Conservation (phyloP, 2,113 vertebrate species). For the Perca fluviatilis region DNA sequence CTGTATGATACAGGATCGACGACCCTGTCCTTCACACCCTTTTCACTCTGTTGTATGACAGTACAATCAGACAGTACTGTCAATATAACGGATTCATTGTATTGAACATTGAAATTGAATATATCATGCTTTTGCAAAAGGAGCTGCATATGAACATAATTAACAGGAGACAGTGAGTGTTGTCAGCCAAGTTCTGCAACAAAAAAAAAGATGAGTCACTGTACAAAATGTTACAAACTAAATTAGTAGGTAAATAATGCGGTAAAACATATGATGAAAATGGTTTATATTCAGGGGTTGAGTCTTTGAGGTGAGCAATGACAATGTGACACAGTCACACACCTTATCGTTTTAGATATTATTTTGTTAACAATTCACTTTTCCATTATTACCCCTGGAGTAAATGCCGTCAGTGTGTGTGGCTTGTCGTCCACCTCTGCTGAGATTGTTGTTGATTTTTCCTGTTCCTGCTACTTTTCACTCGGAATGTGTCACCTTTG, state of each 20-base stretch:
- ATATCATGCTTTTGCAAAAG: not conserved
- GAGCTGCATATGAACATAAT: not conserved
- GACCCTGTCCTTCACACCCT: conserved; percentile 1
- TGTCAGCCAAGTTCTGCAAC: not conserved
- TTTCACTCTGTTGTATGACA: not conserved
- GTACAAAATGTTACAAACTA: not conserved
- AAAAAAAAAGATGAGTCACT: conserved; percentile 8
- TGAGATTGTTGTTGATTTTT: too few relatives aligned
- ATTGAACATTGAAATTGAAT: not conserved
- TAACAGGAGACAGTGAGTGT: not conserved
- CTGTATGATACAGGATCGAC: not conserved
- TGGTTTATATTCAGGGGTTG: not conserved
- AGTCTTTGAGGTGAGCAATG: not conserved
- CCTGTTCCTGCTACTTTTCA: too few relatives aligned
- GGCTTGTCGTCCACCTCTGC: too few relatives aligned
- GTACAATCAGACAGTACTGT: too few relatives aligned
- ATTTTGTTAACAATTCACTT: too few relatives aligned
- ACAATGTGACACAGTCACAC: not conserved
- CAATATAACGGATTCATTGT: not conserved
- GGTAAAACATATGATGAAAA: not conserved
- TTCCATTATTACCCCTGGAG: too few relatives aligned
- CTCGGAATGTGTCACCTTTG: too few relatives aligned
- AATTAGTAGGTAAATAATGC: not conserved
- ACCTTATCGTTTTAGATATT: too few relatives aligned
- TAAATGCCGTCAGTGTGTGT: too few relatives aligned